Evolutionary conservation across 2,797 vertebrate species (phyloP).

Genomic region (Pangasius djambal): DNA sequence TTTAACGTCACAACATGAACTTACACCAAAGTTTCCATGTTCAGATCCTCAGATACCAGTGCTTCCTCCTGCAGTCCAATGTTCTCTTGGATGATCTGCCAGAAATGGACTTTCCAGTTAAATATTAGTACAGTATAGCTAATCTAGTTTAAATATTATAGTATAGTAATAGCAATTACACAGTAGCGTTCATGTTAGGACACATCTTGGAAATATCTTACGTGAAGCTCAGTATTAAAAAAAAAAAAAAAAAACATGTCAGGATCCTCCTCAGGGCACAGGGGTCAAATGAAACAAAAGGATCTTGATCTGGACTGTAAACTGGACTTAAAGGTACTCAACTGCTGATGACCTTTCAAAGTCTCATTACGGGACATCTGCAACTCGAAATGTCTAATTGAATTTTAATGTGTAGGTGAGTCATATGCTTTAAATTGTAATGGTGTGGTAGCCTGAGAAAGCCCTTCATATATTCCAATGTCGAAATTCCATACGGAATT

Average conservation of each 20-base stretch:
- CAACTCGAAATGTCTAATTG: not conserved
- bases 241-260: not conserved
- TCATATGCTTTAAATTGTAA: not conserved
- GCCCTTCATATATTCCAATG: not conserved
- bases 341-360: not conserved
- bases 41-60: constrained; percentile 88
- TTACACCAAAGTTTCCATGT: constrained; percentile 95
- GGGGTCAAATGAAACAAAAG: not conserved
- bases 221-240: not conserved
- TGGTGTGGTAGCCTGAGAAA: not conserved
- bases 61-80: constrained; percentile 83
- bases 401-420: not conserved
- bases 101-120: constrained; percentile 20
- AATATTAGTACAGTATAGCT: not conserved
- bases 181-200: not conserved
- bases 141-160: not conserved
- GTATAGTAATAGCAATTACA: not conserved
- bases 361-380: not conserved
- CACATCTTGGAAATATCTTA: not conserved
- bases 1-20: constrained; percentile 59
- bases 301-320: not conserved
- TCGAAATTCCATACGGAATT: not conserved
- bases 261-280: not conserved
- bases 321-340: not conserved
- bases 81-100: constrained; percentile 91